Evolutionary conservation across 2,888 invertebrate genomes (phyloP), one percentile per base, ranked within the genome.

Genomic region (Molorchus minor): DNA sequence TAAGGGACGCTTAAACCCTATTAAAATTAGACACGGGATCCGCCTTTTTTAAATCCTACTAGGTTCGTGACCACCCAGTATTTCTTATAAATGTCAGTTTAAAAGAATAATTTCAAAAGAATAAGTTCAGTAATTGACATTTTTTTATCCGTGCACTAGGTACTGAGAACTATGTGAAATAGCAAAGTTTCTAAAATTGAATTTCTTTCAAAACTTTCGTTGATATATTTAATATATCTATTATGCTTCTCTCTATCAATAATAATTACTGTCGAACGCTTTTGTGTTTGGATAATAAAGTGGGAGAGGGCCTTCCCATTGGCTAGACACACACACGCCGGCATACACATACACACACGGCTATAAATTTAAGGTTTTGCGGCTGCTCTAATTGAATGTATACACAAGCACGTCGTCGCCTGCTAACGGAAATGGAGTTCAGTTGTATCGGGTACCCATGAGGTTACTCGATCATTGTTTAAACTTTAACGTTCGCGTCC

Each of bases 381-480:
- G 58, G 61, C 49, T 49, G 61, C 44, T 56, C 52, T 65, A 65
- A 65, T 65, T 65, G 65, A 61, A 56, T 61, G 58, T 55, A 58
- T 62, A 60, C 59, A 60, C 62, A 59, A 61, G 58, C 65, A 51
- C 58, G 53, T 58, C 62, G 63, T 52, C 52, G 60, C 49, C 47
- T 56, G 61, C 57, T 20, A 47, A 47, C 51, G 69, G 69, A 70
- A 72, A 72, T 72, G 72, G 72, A 69, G 68, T 69, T 70, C 62
- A 62, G 69, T 58, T 70, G 71, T 72, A 68, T 66, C 61, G 62
- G 61, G 70, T 63, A 51, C 71, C 68, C 73, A 19, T 36, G 71
- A 64, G 71, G 63, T 68, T 69, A 68, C 68, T 73, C 72, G 69
- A 72, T 73, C 73, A 72, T 72, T 73, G 71, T 73, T 72, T 72